Conservation (phyloP, 2,113 vertebrate species). For the Aegotheles bennettii region DNA sequence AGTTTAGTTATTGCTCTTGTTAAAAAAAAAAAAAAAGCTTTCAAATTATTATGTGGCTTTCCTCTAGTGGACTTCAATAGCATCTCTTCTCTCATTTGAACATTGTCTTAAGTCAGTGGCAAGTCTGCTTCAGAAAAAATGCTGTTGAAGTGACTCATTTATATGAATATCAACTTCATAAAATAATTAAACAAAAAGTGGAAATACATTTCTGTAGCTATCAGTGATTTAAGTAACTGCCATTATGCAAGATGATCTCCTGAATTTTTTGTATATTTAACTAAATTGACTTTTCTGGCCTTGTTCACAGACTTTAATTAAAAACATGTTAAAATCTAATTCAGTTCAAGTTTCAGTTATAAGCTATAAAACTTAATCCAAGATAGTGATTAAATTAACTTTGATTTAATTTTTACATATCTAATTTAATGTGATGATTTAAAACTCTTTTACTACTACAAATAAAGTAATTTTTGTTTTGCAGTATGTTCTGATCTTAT, state of each 20-base stretch:
- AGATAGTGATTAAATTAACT: background rate
- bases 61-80: background rate
- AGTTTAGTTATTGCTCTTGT: background rate
- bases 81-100: background rate
- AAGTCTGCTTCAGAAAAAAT: background rate
- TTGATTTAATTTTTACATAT: background rate
- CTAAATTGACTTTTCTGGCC: background rate
- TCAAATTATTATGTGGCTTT: background rate
- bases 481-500: background rate
- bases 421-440: background rate
- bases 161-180: background rate
- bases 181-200: background rate
- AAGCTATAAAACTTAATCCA: background rate
- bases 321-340: background rate
- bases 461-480: background rate
- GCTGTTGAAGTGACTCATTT: background rate
- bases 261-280: background rate
- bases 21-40: background rate
- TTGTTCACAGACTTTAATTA: background rate
- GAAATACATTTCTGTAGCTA: background rate
- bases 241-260: background rate
- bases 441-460: background rate
- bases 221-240: background rate
- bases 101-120: background rate
- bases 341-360: background rate